Percentiles rank a stretch among this genome's conserved stretches.
phyloP scores from a whole-genome alignment of 2,888 invertebrate species.

The Folsomia candida region DNA sequence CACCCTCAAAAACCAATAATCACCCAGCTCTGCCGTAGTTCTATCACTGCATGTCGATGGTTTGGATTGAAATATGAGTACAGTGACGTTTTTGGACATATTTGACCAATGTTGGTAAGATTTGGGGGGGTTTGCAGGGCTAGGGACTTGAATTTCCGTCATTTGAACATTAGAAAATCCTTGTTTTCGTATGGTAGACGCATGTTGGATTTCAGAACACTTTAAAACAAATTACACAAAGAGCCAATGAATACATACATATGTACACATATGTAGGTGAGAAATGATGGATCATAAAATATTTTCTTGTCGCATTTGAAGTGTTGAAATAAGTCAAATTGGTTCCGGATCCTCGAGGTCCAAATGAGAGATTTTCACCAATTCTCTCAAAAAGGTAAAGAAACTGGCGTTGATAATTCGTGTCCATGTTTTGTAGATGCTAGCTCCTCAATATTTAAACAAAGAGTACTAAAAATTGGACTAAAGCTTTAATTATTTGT shows the following conservation, averaged over 20 bases:
- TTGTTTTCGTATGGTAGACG: constrained; percentile 9
- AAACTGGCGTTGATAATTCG: constrained; percentile 26
- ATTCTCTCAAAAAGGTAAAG: constrained; percentile 45
- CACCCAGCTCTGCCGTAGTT: constrained; percentile 68
- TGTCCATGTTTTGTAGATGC: neutral
- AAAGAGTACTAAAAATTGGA: too few species aligned
- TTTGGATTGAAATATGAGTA: constrained; percentile 73
- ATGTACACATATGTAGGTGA: too few species aligned
- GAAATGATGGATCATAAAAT: neutral
- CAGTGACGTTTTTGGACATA: constrained; percentile 28
- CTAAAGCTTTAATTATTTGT: too few species aligned
- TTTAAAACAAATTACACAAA: neutral
- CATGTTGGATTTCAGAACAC: constrained; percentile 18
- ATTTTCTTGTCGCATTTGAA: constrained; percentile 10
- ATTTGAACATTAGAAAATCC: constrained; percentile 10
- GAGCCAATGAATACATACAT: neutral
- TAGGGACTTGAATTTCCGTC: neutral
- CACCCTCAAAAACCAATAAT: too few species aligned
- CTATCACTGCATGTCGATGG: constrained; percentile 69
- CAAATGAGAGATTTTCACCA: constrained; percentile 40
- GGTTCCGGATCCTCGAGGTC: constrained; percentile 33
- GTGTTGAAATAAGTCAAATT: constrained; percentile 25
- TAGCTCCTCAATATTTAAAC: neutral
- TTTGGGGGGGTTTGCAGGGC: constrained; percentile 19
- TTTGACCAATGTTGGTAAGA: constrained; percentile 15